These are phyloP conservation scores for Panthera tigris DNA, from an alignment of 2,113 vertebrate species.

Conservation along the genomic window DNA sequence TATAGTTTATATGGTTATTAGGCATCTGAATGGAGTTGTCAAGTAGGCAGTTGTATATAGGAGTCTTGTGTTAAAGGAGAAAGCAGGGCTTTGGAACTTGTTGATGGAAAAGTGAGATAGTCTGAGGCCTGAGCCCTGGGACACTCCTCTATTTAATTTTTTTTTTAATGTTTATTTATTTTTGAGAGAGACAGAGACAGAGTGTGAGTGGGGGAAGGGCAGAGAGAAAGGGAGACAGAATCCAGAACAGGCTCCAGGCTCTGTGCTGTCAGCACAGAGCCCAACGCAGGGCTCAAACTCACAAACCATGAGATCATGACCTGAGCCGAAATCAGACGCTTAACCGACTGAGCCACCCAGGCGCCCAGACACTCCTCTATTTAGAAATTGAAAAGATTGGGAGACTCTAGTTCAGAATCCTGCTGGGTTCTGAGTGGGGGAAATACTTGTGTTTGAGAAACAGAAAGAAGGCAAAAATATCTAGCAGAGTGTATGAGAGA, in stretches of 20 bases:
- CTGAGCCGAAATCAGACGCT: too few relatives aligned
- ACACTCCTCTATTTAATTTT: not conserved
- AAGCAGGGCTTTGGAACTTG: not conserved
- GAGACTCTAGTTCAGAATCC: not conserved
- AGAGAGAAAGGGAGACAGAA: too few relatives aligned
- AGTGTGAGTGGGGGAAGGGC: too few relatives aligned
- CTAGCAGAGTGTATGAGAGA: not conserved
- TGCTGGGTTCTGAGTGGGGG: not conserved
- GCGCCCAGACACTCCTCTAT: not conserved
- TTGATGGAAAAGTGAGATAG: not conserved
- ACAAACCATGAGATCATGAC: too few relatives aligned
- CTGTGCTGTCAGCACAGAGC: too few relatives aligned
- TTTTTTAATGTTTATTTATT: too few relatives aligned
- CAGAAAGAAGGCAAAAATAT: not conserved
- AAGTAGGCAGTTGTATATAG: not conserved
- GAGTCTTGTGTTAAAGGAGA: not conserved
- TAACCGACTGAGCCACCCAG: too few relatives aligned
- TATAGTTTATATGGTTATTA: not conserved
- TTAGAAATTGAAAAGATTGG: not conserved
- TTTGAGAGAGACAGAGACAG: too few relatives aligned
- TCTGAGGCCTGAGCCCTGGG: not conserved
- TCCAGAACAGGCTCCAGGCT: too few relatives aligned
- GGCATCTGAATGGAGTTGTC: not conserved
- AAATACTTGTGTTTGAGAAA: not conserved
- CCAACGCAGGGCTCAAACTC: too few relatives aligned